A percentile compares a stretch with the other conserved stretches of the same genome.
Evolutionary conservation across 2,113 vertebrate genomes (phyloP).

Genomic region (Erpornis zantholeuca): DNA sequence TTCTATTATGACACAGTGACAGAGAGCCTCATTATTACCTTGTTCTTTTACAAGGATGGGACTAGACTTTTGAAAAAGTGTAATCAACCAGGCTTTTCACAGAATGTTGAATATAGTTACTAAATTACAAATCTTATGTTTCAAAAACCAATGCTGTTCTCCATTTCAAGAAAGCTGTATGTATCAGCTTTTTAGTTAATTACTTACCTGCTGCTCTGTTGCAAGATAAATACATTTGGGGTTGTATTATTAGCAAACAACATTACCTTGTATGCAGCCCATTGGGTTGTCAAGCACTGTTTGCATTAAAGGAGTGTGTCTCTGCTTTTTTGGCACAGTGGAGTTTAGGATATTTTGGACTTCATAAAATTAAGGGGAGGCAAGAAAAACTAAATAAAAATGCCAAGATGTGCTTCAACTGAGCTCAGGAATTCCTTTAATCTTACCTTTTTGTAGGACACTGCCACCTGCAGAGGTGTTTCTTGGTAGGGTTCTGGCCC

Average conservation of each 20-base stretch:
- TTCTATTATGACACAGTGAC: conserved; percentile 69
- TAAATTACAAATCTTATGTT: background rate
- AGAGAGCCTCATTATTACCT: conserved; percentile 69
- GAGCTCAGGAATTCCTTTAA: conserved; percentile 26
- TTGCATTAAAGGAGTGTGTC: background rate
- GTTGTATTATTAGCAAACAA: background rate
- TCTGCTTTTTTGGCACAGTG: background rate
- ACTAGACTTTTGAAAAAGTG: conserved; percentile 36
- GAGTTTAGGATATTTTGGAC: background rate
- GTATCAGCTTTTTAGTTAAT: conserved; percentile 27
- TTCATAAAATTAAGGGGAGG: background rate
- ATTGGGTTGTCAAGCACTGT: background rate
- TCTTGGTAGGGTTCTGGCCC: conserved; percentile 51
- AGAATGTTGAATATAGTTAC: background rate
- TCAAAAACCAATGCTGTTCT: background rate
- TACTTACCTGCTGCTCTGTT: background rate
- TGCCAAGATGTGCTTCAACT: conserved; percentile 16
- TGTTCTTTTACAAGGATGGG: conserved; percentile 50
- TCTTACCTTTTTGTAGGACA: background rate
- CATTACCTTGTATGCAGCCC: background rate
- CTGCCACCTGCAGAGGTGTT: conserved; percentile 18
- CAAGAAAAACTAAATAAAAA: background rate
- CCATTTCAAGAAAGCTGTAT: background rate
- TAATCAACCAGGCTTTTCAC: conserved; percentile 15
- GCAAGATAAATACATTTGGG: background rate